Evolutionary conservation across 2,113 vertebrate genomes (phyloP).

Genomic region (Chauna torquata): DNA sequence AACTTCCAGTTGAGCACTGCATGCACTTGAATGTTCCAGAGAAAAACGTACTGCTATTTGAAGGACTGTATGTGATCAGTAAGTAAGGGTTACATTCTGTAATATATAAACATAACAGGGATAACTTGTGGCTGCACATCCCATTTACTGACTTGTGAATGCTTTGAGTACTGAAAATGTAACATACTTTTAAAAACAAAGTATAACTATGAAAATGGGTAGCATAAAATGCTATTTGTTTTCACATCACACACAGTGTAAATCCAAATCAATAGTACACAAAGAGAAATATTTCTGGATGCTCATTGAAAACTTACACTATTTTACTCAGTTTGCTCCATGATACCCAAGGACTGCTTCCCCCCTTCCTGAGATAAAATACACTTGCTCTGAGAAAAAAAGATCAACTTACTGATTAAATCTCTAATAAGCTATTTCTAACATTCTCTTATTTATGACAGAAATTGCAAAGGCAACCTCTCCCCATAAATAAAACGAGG

Average conservation of each 20-base stretch:
- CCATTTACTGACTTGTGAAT: neutral
- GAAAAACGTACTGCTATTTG: neutral
- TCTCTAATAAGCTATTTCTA: neutral
- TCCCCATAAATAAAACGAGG: neutral
- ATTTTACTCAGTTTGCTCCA: neutral
- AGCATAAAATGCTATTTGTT: neutral
- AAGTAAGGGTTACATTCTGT: neutral
- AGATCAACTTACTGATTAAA: neutral
- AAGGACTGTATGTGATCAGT: neutral
- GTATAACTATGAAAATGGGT: neutral
- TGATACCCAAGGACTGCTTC: fast-evolving
- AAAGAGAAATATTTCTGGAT: neutral
- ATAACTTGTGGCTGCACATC: neutral
- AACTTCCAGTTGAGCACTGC: neutral
- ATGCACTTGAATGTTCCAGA: neutral
- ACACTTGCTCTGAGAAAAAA: neutral
- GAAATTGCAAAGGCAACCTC: neutral
- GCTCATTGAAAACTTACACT: neutral
- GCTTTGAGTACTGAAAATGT: neutral
- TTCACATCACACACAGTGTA: neutral
- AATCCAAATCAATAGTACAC: neutral
- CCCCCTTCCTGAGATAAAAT: neutral
- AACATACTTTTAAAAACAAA: neutral
- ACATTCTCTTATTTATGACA: neutral
- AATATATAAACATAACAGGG: neutral